Evolutionary conservation across 2,888 invertebrate genomes (phyloP).

Genomic region (Cinara cedri): DNA sequence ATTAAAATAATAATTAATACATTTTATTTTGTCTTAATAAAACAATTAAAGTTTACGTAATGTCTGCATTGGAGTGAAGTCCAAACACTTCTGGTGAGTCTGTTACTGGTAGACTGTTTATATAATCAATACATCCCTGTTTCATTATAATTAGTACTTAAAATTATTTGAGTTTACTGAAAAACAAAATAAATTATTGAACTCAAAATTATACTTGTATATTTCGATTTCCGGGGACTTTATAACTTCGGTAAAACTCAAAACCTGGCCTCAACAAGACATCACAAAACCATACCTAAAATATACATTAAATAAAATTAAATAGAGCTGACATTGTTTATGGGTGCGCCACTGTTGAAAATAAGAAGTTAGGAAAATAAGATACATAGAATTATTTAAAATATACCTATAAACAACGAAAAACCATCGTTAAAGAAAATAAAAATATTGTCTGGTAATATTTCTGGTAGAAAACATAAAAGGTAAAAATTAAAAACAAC

Average conservation of each 20-base stretch:
- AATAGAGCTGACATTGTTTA: too few relatives aligned
- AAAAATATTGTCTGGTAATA: too few relatives aligned
- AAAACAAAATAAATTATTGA: not conserved
- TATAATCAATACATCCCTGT: slow-evolving; percentile 82
- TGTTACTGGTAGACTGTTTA: slow-evolving; percentile 80
- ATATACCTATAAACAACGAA: too few relatives aligned
- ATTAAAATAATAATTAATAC: too few relatives aligned
- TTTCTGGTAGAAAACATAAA: too few relatives aligned
- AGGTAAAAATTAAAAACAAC: too few relatives aligned
- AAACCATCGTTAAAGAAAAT: too few relatives aligned
- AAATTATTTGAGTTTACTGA: too few relatives aligned
- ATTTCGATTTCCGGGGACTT: slow-evolving; percentile 84
- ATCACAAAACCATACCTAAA: slow-evolving; percentile 88
- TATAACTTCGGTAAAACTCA: slow-evolving; percentile 92
- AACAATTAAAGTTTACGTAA: slow-evolving; percentile 71
- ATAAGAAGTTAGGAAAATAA: too few relatives aligned
- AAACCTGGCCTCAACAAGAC: slow-evolving; percentile 83
- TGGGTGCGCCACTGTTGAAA: too few relatives aligned
- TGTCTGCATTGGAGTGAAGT: slow-evolving; percentile 94
- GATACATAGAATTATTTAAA: too few relatives aligned
- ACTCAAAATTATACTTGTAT: slow-evolving; percentile 65
- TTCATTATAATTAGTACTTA: too few relatives aligned
- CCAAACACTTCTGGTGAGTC: slow-evolving; percentile 97
- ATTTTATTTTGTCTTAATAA: not conserved
- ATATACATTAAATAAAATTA: not conserved